A percentile compares a stretch with the other conserved stretches of the same genome.
phyloP scores from a whole-genome alignment of 1,140 invertebrate genomes.

The Neodiprion pinetum region DNA sequence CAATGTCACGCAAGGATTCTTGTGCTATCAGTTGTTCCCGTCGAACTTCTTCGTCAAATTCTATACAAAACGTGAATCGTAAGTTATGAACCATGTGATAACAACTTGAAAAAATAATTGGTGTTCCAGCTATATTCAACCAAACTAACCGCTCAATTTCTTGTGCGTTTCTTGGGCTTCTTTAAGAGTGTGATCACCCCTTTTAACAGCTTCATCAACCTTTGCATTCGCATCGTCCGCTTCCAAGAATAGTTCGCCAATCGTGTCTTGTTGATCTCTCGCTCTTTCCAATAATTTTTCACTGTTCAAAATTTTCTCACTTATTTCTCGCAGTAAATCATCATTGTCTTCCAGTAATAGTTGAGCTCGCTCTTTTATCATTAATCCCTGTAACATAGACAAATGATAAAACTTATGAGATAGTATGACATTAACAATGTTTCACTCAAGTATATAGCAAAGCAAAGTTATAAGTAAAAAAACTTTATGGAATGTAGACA shows the following conservation, averaged over 20 bases:
- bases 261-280: conserved; percentile 66
- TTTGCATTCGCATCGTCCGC: conserved; percentile 74
- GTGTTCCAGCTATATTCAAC: background rate
- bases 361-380: conserved; percentile 72
- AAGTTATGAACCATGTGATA: conserved; percentile 23
- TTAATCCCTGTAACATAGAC: conserved; percentile 56
- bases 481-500: conserved; percentile 3
- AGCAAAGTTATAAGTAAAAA: conserved; percentile 20
- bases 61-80: conserved; percentile 57
- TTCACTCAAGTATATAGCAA: background rate
- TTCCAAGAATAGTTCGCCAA: conserved; percentile 72
- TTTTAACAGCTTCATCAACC: conserved; percentile 81
- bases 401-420: conserved; percentile 16
- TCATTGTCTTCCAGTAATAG: conserved; percentile 69
- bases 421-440: conserved; percentile 13
- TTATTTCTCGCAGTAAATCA: conserved; percentile 67
- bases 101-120: conserved; percentile 13
- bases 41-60: conserved; percentile 89
- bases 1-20: conserved; percentile 68
- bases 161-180: conserved; percentile 87
- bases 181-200: conserved; percentile 83
- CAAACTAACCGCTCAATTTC: conserved; percentile 76
- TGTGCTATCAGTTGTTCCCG: conserved; percentile 75
- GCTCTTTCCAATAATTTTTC: conserved; percentile 63
- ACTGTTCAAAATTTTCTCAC: conserved; percentile 63